Evolutionary conservation across 2,113 vertebrate genomes (phyloP).

Genomic region (Cygnus buccinator): DNA sequence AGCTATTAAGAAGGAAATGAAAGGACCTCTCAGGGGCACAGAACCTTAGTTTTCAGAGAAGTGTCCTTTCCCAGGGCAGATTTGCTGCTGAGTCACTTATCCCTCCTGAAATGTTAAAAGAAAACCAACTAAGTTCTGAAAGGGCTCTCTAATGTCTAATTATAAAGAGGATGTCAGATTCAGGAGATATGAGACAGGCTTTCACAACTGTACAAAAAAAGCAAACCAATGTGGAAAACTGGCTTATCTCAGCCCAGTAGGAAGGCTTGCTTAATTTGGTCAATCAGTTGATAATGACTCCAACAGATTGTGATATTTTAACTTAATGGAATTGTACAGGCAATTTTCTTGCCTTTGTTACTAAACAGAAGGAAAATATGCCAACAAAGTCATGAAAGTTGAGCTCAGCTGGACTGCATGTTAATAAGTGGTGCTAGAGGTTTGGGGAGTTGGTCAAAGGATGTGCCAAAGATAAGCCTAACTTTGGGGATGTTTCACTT

Average conservation of each 20-base stretch:
- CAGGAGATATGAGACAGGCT: slow-evolving; percentile 40
- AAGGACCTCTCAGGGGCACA: slow-evolving; percentile 3
- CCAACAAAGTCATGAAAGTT: slow-evolving; percentile 21
- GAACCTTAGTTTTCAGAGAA: background rate
- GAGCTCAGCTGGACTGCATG: background rate
- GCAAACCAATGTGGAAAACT: slow-evolving; percentile 34
- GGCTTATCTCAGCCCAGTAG: slow-evolving; percentile 22
- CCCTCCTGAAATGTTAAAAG: slow-evolving; percentile 12
- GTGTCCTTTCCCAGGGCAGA: background rate
- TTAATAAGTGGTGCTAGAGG: background rate
- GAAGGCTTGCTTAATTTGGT: slow-evolving; percentile 43
- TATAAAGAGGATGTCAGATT: slow-evolving; percentile 44
- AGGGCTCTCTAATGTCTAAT: background rate
- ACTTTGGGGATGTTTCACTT: background rate
- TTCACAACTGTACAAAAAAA: background rate
- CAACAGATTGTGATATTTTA: slow-evolving; percentile 40
- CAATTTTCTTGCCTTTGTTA: slow-evolving; percentile 40
- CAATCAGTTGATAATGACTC: slow-evolving; percentile 20
- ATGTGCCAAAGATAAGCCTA: background rate
- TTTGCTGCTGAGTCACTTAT: slow-evolving; percentile 4
- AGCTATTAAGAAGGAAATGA: background rate
- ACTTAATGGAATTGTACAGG: slow-evolving; percentile 34
- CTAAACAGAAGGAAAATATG: slow-evolving; percentile 30
- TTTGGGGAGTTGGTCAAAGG: background rate
- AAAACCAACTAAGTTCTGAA: slow-evolving; percentile 40